Evolutionary conservation across 2,888 invertebrate species (phyloP).

Genomic region (Acanthosepion pharaonis): DNA sequence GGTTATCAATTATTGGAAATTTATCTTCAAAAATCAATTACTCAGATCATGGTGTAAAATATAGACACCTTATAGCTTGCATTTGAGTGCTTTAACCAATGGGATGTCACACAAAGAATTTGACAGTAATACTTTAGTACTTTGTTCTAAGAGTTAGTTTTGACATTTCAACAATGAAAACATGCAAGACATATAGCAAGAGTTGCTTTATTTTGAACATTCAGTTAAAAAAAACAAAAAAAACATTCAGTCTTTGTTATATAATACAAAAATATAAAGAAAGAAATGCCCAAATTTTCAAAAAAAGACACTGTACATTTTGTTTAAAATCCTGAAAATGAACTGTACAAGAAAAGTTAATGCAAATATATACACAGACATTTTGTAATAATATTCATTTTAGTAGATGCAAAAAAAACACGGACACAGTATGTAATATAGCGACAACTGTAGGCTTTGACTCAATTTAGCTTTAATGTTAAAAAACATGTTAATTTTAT

Average conservation of each 20-base stretch:
- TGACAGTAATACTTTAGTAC: neutral
- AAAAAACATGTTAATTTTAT: too few species aligned
- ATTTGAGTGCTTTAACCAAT: neutral
- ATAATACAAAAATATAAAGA: neutral
- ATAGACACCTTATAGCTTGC: too few species aligned
- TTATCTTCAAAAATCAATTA: too few species aligned
- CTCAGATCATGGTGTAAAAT: too few species aligned
- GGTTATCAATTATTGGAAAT: too few species aligned
- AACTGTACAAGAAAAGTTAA: neutral
- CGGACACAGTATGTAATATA: neutral
- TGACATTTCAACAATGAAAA: neutral
- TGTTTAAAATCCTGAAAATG: neutral
- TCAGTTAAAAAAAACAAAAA: neutral
- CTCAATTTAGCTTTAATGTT: too few species aligned
- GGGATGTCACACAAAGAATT: neutral
- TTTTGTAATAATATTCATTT: neutral
- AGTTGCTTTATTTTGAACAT: neutral
- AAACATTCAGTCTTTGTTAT: neutral
- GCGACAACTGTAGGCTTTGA: too few species aligned
- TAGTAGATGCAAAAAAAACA: neutral
- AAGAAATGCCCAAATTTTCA: neutral
- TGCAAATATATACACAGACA: neutral
- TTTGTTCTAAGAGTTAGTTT: neutral
- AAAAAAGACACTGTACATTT: neutral
- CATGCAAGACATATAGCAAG: neutral